Conservation (phyloP, 2,888 invertebrate species). For the Xanthia icteritia region DNA sequence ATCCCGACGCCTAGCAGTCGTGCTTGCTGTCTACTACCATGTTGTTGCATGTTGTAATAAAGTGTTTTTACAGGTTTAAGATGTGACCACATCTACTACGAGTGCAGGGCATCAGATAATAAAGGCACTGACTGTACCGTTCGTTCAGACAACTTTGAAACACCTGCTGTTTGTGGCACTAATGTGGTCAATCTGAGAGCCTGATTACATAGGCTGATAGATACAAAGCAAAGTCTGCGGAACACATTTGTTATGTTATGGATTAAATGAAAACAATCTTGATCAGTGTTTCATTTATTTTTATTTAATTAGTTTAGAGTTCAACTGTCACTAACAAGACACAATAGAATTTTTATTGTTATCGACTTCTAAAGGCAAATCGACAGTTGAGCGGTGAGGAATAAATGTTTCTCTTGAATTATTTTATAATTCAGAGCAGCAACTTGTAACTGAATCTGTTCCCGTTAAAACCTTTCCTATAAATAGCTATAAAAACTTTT, state of each 20-base stretch:
- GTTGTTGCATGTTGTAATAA: constrained; percentile 2
- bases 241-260: constrained; percentile 4
- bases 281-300: constrained; percentile 16
- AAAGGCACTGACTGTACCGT: background rate
- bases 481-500: background rate
- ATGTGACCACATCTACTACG: background rate
- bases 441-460: background rate
- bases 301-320: constrained; percentile 3
- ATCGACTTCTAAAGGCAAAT: too few species aligned
- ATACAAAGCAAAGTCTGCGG: background rate
- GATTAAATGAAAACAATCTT: constrained; percentile 11
- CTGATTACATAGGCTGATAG: background rate
- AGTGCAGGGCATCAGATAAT: background rate
- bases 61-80: constrained; percentile 17
- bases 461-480: background rate
- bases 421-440: background rate
- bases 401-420: background rate
- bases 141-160: background rate
- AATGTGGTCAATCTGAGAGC: background rate
- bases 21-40: background rate
- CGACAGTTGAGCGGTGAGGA: too few species aligned
- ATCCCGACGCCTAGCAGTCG: background rate
- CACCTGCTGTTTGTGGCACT: background rate
- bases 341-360: too few species aligned
- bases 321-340: too few species aligned